A percentile compares a stretch with the other conserved stretches of the same genome.
These are phyloP conservation scores for Dichetophora obliterata DNA, from an alignment of 2,888 invertebrate species.

Conservation along the genomic window DNA sequence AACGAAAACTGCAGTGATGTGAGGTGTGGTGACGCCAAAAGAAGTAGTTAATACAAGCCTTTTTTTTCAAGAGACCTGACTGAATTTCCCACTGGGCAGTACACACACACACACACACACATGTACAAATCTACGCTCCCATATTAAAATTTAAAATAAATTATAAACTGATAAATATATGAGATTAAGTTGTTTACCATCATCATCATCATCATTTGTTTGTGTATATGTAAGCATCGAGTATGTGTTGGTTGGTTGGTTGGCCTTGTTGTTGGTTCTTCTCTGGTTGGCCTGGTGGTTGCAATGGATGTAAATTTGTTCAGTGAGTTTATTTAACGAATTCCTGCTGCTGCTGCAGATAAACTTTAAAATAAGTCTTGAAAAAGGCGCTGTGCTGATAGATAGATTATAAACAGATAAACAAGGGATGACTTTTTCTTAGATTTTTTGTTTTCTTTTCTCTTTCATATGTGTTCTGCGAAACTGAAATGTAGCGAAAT, in stretches of 20 bases:
- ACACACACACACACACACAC: not conserved
- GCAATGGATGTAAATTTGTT: slow-evolving; percentile 15
- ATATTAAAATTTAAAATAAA: slow-evolving; percentile 10
- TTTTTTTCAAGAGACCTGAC: no score
- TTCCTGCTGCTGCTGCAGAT: not conserved
- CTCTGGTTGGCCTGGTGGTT: not conserved
- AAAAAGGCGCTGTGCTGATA: not conserved
- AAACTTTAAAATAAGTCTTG: not conserved
- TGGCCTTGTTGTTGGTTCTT: not conserved
- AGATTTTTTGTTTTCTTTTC: not conserved
- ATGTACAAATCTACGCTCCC: not conserved
- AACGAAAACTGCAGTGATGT: no score
- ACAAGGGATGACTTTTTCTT: not conserved
- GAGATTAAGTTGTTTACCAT: slow-evolving; percentile 13
- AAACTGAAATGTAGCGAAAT: not conserved
- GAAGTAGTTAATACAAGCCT: no score
- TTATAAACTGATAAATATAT: slow-evolving; percentile 15
- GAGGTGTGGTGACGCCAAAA: no score
- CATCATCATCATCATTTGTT: not conserved
- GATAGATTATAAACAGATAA: not conserved
- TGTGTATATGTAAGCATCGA: not conserved
- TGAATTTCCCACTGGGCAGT: no score
- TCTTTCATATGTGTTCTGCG: not conserved
- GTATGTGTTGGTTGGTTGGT: not conserved
- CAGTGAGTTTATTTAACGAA: slow-evolving; percentile 22